Evolutionary conservation across 2,113 vertebrate species (phyloP).

Genomic region (Rattus rattus): DNA sequence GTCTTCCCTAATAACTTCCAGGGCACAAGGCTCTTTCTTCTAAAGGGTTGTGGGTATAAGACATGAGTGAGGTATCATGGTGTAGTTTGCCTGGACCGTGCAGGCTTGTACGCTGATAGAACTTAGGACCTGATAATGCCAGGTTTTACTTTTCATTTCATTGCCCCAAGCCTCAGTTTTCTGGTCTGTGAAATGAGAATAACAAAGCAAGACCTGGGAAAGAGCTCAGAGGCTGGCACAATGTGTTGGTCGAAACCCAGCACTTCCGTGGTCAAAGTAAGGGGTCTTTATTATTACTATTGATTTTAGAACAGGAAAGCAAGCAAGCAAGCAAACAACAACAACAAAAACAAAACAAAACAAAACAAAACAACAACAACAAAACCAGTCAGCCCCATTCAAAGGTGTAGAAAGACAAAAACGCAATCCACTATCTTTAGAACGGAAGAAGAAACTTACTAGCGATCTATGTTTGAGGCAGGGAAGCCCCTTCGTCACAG

Average conservation of each 20-base stretch:
- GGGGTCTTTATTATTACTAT: not conserved
- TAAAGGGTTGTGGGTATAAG: not conserved
- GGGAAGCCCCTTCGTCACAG: constrained; percentile 33
- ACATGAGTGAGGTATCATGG: fast-evolving
- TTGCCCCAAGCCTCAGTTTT: not conserved
- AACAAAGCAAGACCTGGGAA: not conserved
- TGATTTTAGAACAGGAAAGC: constrained; percentile 48
- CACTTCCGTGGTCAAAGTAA: not conserved
- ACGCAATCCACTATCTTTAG: not conserved
- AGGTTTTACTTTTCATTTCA: not conserved
- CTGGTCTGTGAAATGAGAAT: constrained; percentile 8
- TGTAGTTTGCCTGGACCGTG: not conserved
- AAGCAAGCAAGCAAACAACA: not conserved
- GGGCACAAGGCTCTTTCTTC: not conserved
- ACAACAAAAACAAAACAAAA: not conserved
- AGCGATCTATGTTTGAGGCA: constrained; percentile 8
- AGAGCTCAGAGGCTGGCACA: not conserved
- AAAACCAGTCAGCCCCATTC: not conserved
- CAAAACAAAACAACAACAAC: not conserved
- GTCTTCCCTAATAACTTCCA: not conserved
- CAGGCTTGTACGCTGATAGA: not conserved
- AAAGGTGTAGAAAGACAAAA: not conserved
- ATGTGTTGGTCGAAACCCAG: not conserved
- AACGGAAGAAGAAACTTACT: constrained; percentile 37
- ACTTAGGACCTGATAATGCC: not conserved